Evolutionary conservation across 2,797 vertebrate genomes (phyloP).

Genomic region (Phaenicophaeus curvirostris): DNA sequence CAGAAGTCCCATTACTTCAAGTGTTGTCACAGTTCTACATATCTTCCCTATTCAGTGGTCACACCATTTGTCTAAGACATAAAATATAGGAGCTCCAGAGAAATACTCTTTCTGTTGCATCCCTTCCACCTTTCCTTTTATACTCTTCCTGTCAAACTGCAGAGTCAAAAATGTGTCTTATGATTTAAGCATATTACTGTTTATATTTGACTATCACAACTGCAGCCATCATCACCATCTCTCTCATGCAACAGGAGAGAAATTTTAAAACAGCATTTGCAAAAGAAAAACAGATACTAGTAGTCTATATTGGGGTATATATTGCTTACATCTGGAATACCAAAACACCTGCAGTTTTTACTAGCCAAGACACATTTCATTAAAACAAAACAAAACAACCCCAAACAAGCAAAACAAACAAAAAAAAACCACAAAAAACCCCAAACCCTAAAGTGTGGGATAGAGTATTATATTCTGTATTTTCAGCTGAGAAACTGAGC

Average conservation of each 20-base stretch:
- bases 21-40: background rate
- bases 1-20: background rate
- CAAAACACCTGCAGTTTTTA: background rate
- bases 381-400: background rate
- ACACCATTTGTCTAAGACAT: background rate
- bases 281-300: background rate
- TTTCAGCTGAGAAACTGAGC: background rate
- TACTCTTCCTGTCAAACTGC: background rate
- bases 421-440: background rate
- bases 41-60: background rate
- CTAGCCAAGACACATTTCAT: background rate
- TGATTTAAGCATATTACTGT: background rate
- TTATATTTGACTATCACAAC: background rate
- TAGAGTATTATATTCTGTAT: background rate
- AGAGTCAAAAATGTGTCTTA: background rate
- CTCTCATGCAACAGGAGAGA: rapidly evolving
- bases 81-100: background rate
- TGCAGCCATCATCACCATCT: background rate
- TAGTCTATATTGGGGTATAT: rapidly evolving
- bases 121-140: background rate
- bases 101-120: background rate
- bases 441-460: too few species aligned
- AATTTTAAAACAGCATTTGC: background rate
- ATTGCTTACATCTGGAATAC: background rate
- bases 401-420: background rate